Base-by-base conservation (phyloP, 2,888 invertebrate species). In the Rapana venosa region DNA sequence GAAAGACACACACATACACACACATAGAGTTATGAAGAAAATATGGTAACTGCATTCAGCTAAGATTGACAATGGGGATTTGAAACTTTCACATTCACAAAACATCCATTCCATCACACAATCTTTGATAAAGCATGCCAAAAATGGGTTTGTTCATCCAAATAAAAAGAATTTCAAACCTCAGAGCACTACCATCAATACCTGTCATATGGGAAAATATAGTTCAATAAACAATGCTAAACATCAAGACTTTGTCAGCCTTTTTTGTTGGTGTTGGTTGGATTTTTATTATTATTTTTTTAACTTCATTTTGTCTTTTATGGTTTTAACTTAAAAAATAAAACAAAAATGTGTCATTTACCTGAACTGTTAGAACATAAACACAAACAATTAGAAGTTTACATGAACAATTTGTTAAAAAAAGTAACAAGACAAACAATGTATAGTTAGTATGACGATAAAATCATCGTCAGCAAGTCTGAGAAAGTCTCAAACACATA, bases 21-120 rank as follows among this genome's bases (percentile, higher is more conserved):
- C 83, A 85, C 85, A 85, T 5, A 61, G 20, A 35, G 20, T 66
- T 35, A 86, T 66, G 86, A 61, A 66, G 84, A 26, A 66, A 86
- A 66, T 30, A 22, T 17, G 86, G 61, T 86, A 86, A 86, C 30
- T 30, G 61, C 56, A 86, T 17, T 86, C 81, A 32, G 15, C 8
- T 8, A 47, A 47, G 47, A 83, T 4, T 83, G 47, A 47, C 47
- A 47, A 26, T 83, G 81, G 81, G 74, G 47, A 83, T 26, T 47
- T 47, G 26, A 26, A 47, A 83, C 13, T 26, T 79, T 83, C 81
- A 20, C 22, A 30, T 22, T 36, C 36, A 83, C 77, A 83, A 83
- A 26, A 47, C 26, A 83, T 8, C 17, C 79, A 79, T 79, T 47
- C 81, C 36, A 30, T 83, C 81, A 47, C 26, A 83, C 20, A 66